A percentile compares a stretch with the other conserved stretches of the same genome.
These are phyloP conservation scores for Apotomis betuletana DNA, from an alignment of 2,888 invertebrate species.

Conservation along the genomic window DNA sequence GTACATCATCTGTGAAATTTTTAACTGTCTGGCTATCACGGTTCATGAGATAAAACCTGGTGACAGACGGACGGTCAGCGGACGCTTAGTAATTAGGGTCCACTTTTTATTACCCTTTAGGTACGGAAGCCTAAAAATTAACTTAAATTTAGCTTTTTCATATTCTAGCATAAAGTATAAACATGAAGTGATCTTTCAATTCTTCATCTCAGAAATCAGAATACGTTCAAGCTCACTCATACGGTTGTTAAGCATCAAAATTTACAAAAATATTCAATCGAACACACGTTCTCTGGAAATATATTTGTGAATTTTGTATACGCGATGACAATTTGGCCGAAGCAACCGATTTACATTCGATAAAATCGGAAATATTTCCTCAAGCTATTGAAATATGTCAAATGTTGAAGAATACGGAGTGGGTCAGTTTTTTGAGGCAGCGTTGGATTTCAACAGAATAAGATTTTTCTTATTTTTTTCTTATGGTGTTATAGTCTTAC, in stretches of 20 bases:
- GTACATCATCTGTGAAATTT: no score
- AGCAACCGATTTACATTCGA: slow-evolving; percentile 63
- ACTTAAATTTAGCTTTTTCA: no score
- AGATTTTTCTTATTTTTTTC: neutral
- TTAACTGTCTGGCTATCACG: no score
- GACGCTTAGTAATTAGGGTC: no score
- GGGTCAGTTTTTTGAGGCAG: neutral
- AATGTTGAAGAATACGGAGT: slow-evolving; percentile 34
- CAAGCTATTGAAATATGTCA: slow-evolving; percentile 44
- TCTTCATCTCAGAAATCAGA: neutral
- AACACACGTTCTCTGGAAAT: slow-evolving; percentile 57
- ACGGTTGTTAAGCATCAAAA: slow-evolving; percentile 34
- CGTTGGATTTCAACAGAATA: neutral
- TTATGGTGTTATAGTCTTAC: neutral
- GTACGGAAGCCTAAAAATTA: no score
- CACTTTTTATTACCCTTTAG: no score
- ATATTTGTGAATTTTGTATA: slow-evolving; percentile 59
- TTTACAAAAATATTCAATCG: slow-evolving; percentile 58
- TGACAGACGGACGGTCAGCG: no score
- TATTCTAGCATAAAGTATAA: no score
- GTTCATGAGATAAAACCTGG: no score
- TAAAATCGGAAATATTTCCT: slow-evolving; percentile 55
- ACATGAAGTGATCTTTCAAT: no score
- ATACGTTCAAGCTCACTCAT: neutral
- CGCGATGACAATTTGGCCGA: slow-evolving; percentile 59